Evolutionary conservation across 2,797 vertebrate genomes (phyloP).

Genomic region (Spheniscus humboldti): DNA sequence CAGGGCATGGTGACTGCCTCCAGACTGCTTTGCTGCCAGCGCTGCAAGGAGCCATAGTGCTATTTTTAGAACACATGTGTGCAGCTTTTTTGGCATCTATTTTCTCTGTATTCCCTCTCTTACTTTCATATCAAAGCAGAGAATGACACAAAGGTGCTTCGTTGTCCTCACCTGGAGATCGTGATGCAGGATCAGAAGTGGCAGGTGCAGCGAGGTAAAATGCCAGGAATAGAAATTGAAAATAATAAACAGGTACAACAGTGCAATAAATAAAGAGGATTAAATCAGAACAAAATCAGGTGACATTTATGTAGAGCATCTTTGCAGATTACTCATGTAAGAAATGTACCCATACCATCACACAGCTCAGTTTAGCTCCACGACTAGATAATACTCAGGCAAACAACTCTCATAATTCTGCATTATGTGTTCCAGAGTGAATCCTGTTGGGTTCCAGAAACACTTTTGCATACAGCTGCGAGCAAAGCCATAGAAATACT

Average conservation of each 20-base stretch:
- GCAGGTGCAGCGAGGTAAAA: background rate
- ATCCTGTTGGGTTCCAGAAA: background rate
- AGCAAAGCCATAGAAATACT: background rate
- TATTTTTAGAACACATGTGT: constrained; percentile 15
- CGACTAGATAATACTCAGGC: background rate
- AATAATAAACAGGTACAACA: constrained; percentile 49
- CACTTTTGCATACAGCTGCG: background rate
- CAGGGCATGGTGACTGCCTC: background rate
- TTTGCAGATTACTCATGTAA: background rate
- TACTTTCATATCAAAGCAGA: background rate
- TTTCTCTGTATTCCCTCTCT: constrained; percentile 11
- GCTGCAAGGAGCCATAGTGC: background rate
- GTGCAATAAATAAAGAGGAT: constrained; percentile 49
- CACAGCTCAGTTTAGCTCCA: background rate
- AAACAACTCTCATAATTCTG: background rate
- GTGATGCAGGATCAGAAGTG: constrained; percentile 10
- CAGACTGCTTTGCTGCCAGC: background rate
- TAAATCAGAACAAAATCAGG: constrained; percentile 50
- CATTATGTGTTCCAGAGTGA: background rate
- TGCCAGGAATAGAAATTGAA: constrained; percentile 26
- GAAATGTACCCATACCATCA: background rate
- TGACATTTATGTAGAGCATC: constrained; percentile 17
- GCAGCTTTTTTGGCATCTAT: background rate
- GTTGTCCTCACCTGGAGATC: constrained; percentile 23
- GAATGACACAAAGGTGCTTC: background rate